phyloP scores from a whole-genome alignment of 1,140 invertebrate species.

The Drosophila parabipectinata region DNA sequence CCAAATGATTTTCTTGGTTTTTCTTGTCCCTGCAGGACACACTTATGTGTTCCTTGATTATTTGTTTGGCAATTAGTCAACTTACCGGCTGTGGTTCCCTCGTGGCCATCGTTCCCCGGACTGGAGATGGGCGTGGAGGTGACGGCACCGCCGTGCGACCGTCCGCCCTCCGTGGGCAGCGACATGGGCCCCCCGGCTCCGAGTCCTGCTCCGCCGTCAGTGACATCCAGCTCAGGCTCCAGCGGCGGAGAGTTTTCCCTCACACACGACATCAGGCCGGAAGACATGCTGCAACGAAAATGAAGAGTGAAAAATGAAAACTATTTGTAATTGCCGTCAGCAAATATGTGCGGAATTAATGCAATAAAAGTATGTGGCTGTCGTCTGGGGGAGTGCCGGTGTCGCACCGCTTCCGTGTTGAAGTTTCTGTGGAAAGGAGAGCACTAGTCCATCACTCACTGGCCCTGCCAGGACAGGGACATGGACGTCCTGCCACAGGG shows the following conservation, averaged over 20 bases:
- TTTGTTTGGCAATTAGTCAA: slow-evolving; percentile 23
- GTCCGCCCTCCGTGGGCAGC: slow-evolving; percentile 50
- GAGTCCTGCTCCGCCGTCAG: slow-evolving; percentile 3
- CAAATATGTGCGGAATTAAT: slow-evolving; percentile 18
- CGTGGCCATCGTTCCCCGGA: slow-evolving; percentile 51
- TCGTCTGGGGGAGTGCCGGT: not conserved
- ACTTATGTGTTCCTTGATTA: slow-evolving; percentile 3
- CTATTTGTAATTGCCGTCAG: slow-evolving; percentile 34
- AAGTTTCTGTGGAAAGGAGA: not conserved
- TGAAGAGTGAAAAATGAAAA: slow-evolving; percentile 17
- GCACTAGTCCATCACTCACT: slow-evolving; percentile 21
- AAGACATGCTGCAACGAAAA: slow-evolving; percentile 77
- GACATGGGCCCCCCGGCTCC: slow-evolving; percentile 65
- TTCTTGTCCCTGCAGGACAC: not conserved
- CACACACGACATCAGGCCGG: slow-evolving; percentile 85
- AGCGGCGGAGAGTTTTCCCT: slow-evolving; percentile 85
- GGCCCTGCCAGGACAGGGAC: not conserved
- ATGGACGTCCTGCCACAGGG: slow-evolving; percentile 18
- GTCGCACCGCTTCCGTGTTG: slow-evolving; percentile 2
- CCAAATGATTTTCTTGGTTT: too few species aligned
- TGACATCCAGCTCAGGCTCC: slow-evolving; percentile 73
- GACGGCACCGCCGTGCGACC: slow-evolving; percentile 40
- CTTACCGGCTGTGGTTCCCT: slow-evolving; percentile 56
- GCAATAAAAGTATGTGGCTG: slow-evolving; percentile 2
- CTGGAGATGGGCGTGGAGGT: slow-evolving; percentile 68